Evolutionary conservation across 1,140 invertebrate genomes (phyloP).

Genomic region (Drosophila watanabei): DNA sequence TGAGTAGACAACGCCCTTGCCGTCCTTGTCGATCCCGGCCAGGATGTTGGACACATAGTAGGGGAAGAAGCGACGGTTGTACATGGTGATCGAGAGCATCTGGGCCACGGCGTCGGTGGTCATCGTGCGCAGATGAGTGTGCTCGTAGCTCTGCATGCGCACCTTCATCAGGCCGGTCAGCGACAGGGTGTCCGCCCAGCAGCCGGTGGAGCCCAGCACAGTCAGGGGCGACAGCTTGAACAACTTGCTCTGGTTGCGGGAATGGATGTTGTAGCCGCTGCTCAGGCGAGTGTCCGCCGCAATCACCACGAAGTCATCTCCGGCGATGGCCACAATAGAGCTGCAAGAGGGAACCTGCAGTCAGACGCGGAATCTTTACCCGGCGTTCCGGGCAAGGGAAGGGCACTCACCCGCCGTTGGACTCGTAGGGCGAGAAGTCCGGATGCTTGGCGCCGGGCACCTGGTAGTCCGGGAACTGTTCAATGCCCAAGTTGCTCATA

Average conservation of each 20-base stretch:
- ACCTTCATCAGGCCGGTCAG: constrained; percentile 94
- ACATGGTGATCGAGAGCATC: constrained; percentile 98
- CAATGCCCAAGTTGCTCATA: constrained; percentile 65
- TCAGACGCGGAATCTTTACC: neutral
- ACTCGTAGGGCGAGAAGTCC: constrained; percentile 91
- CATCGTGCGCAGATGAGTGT: constrained; percentile 98
- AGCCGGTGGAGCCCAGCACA: constrained; percentile 95
- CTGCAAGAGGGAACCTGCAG: constrained; percentile 84
- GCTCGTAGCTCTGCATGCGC: constrained; percentile 97
- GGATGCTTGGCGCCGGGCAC: constrained; percentile 88
- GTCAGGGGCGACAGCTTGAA: constrained; percentile 93
- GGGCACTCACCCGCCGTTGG: constrained; percentile 90
- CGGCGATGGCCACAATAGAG: constrained; percentile 96
- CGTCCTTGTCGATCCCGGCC: constrained; percentile 94
- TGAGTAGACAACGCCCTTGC: constrained; percentile 97
- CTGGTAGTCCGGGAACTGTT: constrained; percentile 89
- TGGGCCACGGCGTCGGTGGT: constrained; percentile 96
- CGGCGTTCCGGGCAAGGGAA: neutral
- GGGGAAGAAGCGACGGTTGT: constrained; percentile 99
- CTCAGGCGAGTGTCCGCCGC: constrained; percentile 97
- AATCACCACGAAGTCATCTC: constrained; percentile 95
- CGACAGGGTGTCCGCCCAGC: constrained; percentile 99
- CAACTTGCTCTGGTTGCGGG: constrained; percentile 94
- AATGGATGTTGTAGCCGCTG: constrained; percentile 95
- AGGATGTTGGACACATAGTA: constrained; percentile 98